Conservation (phyloP, 2,113 vertebrate species). For the Rhynchomys soricoides region DNA sequence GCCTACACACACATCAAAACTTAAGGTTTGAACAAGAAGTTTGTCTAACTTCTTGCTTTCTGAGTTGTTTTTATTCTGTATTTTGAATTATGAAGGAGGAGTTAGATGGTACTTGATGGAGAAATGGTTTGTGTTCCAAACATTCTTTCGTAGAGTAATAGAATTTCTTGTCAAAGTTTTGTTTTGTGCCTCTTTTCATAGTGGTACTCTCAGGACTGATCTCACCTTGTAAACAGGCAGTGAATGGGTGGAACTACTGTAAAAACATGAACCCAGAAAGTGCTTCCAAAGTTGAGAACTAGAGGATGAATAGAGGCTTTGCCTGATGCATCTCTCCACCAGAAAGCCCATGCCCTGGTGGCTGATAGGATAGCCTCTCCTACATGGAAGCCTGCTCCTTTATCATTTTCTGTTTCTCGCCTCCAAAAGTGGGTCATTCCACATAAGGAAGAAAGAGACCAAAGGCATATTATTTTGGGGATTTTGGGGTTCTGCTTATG, state of each 20-base stretch:
- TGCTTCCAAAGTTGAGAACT: not conserved
- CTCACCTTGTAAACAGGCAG: not conserved
- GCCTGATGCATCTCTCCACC: not conserved
- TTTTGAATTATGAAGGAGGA: conserved; percentile 33
- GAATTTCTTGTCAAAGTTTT: not conserved
- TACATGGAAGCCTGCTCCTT: not conserved
- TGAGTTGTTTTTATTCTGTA: not conserved
- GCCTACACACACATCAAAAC: not conserved
- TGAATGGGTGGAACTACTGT: not conserved
- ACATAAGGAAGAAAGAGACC: not conserved
- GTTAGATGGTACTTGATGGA: not conserved
- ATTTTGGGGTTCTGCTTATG: too few species aligned
- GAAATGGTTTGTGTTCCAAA: conserved; percentile 33
- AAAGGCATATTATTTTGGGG: not conserved
- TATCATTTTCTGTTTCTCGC: not conserved
- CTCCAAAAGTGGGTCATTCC: not conserved
- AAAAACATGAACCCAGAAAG: not conserved
- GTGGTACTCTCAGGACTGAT: not conserved
- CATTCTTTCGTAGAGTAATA: not conserved
- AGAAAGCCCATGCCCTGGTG: not conserved
- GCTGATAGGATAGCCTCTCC: not conserved
- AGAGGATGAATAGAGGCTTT: not conserved
- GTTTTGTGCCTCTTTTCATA: not conserved
- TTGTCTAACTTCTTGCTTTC: not conserved
- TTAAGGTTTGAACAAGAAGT: not conserved